Conservation (phyloP, 2,113 vertebrate genomes). For the Lota lota region DNA sequence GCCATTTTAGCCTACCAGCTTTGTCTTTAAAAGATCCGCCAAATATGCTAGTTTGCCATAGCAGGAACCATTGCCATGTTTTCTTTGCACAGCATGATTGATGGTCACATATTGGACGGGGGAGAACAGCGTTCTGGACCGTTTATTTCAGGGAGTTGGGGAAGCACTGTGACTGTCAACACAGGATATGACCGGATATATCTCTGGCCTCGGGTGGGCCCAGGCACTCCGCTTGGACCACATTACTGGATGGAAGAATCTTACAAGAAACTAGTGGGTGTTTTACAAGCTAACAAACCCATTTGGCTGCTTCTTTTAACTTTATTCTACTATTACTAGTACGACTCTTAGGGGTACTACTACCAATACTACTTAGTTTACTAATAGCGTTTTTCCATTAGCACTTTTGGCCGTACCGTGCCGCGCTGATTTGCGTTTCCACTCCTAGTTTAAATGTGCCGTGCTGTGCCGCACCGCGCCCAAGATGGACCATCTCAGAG, state of each 20-base stretch:
- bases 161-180: slow-evolving; percentile 63
- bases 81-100: slow-evolving; percentile 47
- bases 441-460: too few relatives aligned
- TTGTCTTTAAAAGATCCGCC: too few relatives aligned
- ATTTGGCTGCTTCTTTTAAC: neutral
- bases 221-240: slow-evolving; percentile 30
- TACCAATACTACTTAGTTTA: neutral
- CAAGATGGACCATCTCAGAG: too few relatives aligned
- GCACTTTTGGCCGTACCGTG: too few relatives aligned
- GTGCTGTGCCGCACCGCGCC: too few relatives aligned
- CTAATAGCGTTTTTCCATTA: too few relatives aligned
- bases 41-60: neutral
- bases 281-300: too few relatives aligned
- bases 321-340: neutral
- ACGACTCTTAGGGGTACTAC: neutral
- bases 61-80: slow-evolving; percentile 44
- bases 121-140: slow-evolving; percentile 68
- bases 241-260: slow-evolving; percentile 3
- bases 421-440: too few relatives aligned
- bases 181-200: slow-evolving; percentile 70
- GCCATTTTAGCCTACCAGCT: slow-evolving; percentile 4
- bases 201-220: slow-evolving; percentile 54
- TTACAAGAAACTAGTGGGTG: too few relatives aligned
- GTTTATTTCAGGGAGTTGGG: slow-evolving; percentile 70
- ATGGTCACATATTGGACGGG: slow-evolving; percentile 65